Conservation (phyloP, 1,140 invertebrate species). For the Eurosta solidaginis region DNA sequence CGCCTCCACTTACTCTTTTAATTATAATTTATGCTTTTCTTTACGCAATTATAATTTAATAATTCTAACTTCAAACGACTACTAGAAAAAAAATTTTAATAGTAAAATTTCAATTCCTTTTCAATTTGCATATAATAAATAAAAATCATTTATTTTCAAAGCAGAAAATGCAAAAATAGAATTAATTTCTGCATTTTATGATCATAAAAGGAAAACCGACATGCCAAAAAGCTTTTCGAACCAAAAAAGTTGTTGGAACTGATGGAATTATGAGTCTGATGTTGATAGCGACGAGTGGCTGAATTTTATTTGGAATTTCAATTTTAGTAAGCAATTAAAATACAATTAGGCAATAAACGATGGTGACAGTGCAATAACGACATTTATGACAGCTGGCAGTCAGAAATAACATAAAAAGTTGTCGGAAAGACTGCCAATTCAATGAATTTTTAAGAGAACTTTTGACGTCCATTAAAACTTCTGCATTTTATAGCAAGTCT, state of each 20-base stretch:
- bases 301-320: constrained; percentile 3
- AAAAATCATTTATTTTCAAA: no score
- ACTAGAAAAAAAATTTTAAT: no score
- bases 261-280: not conserved
- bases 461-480: no score
- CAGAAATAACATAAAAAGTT: not conserved
- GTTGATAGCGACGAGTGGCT: not conserved
- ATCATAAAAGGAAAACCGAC: not conserved
- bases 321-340: constrained; percentile 11
- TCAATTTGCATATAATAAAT: not conserved
- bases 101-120: constrained; percentile 3
- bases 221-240: not conserved
- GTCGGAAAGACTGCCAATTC: not conserved
- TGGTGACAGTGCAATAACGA: not conserved
- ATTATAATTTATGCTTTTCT: no score
- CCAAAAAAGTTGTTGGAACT: not conserved
- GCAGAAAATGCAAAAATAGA: not conserved
- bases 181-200: not conserved
- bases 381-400: not conserved
- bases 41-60: not conserved
- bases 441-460: no score
- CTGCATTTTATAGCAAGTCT: no score
- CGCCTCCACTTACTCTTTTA: no score
- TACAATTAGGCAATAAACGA: not conserved
- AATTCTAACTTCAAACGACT: no score